These are phyloP conservation scores for Tetramorium alpestre DNA, from an alignment of 1,140 invertebrate species.

Conservation along the genomic window DNA sequence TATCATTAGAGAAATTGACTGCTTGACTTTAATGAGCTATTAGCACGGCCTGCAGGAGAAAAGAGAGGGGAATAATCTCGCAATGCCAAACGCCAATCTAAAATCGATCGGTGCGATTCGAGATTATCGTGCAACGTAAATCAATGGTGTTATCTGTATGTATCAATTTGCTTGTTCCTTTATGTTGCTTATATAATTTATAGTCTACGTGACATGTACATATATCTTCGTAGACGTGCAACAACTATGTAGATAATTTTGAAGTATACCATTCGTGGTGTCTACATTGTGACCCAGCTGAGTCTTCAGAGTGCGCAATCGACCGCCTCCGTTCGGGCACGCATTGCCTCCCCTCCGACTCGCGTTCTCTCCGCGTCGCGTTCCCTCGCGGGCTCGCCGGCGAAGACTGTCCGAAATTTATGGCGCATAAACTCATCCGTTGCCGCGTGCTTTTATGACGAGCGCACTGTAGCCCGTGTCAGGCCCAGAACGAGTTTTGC, in stretches of 20 bases:
- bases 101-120: not conserved
- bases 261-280: not conserved
- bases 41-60: not conserved
- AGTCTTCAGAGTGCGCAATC: not conserved
- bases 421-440: conserved; percentile 82
- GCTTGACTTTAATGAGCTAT: not conserved
- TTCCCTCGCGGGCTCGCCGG: conserved; percentile 47
- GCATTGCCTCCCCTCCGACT: not conserved
- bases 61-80: not conserved
- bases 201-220: not conserved
- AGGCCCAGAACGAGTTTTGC: conserved; percentile 59
- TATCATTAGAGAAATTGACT: not conserved
- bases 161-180: not conserved
- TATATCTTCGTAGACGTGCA: not conserved
- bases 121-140: not conserved
- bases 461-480: conserved; percentile 74
- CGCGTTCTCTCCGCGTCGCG: not conserved
- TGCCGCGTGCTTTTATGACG: conserved; percentile 78
- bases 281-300: conserved; percentile 15
- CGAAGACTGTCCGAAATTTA: conserved; percentile 81
- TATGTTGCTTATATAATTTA: not conserved
- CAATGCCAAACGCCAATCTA: not conserved
- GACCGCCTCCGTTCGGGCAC: not conserved
- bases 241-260: conserved; percentile 17
- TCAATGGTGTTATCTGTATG: not conserved